Conservation (phyloP, 1,140 invertebrate species). For the Adoxophyes honmai region DNA sequence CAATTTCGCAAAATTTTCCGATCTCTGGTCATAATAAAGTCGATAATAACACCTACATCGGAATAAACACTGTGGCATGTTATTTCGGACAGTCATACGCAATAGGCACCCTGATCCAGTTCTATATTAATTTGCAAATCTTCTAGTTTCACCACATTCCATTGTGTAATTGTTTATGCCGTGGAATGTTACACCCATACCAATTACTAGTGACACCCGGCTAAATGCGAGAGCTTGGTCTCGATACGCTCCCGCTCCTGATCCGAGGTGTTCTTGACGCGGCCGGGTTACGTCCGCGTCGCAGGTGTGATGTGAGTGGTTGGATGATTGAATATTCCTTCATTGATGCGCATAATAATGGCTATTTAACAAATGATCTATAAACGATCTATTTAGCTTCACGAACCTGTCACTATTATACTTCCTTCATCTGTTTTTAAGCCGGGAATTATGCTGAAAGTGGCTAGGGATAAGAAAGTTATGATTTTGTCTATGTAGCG, state of each 20-base stretch:
- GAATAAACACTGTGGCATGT: no score
- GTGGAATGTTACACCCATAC: constrained; percentile 47
- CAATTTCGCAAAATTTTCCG: no score
- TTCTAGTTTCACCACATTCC: constrained; percentile 66
- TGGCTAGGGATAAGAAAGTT: no score
- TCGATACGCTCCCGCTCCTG: not conserved
- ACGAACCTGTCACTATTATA: no score
- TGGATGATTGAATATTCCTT: not conserved
- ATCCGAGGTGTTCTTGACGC: not conserved
- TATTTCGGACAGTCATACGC: not conserved
- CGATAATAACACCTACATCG: no score
- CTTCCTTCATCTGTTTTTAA: no score
- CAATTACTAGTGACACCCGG: constrained; percentile 28
- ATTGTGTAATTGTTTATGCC: constrained; percentile 49
- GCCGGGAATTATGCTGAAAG: no score
- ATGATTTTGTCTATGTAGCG: no score
- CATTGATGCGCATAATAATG: no score
- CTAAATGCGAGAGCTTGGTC: not conserved
- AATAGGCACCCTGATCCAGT: constrained; percentile 33
- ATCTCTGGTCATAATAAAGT: no score
- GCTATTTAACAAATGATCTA: no score
- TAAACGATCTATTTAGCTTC: no score
- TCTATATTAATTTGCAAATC: constrained; percentile 48
- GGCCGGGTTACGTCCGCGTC: not conserved
- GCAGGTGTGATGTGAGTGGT: not conserved